phyloP scores from a whole-genome alignment of 2,888 invertebrate species.

The Zele albiditarsus region DNA sequence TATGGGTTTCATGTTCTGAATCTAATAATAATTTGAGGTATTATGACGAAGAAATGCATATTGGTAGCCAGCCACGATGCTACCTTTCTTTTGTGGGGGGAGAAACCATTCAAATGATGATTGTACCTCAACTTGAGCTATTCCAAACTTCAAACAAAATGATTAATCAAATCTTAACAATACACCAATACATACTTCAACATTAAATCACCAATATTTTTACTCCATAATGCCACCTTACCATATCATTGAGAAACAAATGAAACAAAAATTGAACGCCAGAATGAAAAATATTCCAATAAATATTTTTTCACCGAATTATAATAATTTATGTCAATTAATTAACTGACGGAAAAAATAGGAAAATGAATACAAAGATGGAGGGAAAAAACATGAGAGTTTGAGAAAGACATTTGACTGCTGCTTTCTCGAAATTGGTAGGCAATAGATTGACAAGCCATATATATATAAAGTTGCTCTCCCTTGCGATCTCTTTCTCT shows the following conservation, averaged over 20 bases:
- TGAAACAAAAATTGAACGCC: neutral
- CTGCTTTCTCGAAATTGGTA: neutral
- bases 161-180: neutral
- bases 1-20: no score
- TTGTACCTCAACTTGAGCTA: neutral
- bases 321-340: slow-evolving; percentile 27
- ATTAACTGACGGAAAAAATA: slow-evolving; percentile 5
- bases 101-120: no score
- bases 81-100: no score
- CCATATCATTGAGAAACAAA: neutral
- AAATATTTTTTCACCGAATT: slow-evolving; percentile 1
- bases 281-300: neutral
- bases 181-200: neutral
- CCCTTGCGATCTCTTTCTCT: neutral
- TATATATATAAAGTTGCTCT: slow-evolving; percentile 1
- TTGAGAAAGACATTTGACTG: slow-evolving; percentile 6
- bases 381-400: neutral
- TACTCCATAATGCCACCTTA: neutral
- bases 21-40: no score
- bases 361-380: neutral
- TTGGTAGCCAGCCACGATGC: no score
- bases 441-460: slow-evolving; percentile 1
- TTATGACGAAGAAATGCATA: no score
- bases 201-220: slow-evolving; percentile 13
- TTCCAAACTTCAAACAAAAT: neutral